Evolutionary conservation across 2,113 vertebrate species (phyloP), one percentile per base, ranked within the genome.

Genomic region (Corythaeola cristata): DNA sequence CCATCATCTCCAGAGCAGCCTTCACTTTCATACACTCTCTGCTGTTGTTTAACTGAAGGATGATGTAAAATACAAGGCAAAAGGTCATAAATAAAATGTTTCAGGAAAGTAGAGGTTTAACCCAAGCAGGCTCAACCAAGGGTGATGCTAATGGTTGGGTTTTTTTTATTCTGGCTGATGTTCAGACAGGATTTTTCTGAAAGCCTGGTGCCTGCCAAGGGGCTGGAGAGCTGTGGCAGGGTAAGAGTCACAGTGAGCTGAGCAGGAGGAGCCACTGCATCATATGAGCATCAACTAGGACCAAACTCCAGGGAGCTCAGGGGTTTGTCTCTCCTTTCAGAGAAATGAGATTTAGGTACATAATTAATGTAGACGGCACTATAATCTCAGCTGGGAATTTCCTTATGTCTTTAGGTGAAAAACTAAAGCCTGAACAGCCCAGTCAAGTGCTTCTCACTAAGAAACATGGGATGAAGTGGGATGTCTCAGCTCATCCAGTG

Each of bases 1-100:
- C 85, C 67, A 67, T 96, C 92, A 93, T 66, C 58, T 83, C 47
- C 78, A 82, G 78, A 55, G 72, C 68, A 90, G 67, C 88, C 78
- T 90, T 79, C 71, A 8, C 50, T 83, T 96, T 62, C 85, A 76
- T 59, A 32, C 10, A 12, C 58, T 95, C 37, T 72, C 45, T 69
- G 53, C 53, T 77, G 55, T 22, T 82, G 24, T 52, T 83, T 80
- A 74, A 77, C 88, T 84, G 85, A 77, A 90, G 71, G 85, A 37
- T 2, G 3, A 10, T 14, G n/a, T 82, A 73, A 88, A 95, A 81
- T n/a, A 73, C 79, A 88, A 73, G n/a, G 67, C 50, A 50, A 94
- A 95, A 95, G 58, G 68, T 96, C 87, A 73, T 50, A 41, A 79
- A 82, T 52, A 58, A 91, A 87, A 39, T 32, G n/a, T 60, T 79